Base-by-base conservation (phyloP, 1,140 invertebrate species). In the Gerris buenoi region DNA sequence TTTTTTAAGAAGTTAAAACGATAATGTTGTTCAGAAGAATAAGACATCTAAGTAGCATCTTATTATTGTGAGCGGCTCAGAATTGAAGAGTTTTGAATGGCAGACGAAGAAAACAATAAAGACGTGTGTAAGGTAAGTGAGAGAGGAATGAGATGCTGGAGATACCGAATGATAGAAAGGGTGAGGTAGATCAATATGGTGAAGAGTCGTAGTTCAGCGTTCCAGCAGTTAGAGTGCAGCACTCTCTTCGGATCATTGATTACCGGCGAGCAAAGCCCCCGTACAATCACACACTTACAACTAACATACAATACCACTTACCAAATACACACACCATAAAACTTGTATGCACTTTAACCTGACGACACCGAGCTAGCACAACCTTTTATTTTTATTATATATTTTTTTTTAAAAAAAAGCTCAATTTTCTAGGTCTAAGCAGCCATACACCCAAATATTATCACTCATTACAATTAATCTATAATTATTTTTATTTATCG, bases 151-250 rank as follows among this genome's bases (percentile, higher is more conserved):
- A 18, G 5, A 46, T 5, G 5, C 33, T 46, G 33, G 33, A 18
- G 33, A 46, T 5, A 46, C n/a, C n/a, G n/a, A 18, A 46, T 10
- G 33, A 10, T 5, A 46, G 33, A 46, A 18, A 5, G 33, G 18
- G 18, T 46, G 33, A 46, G 33, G 5, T 46, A 10, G 33, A 46
- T 10, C 33, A 46, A 46, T 46, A 46, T 46, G 18, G 33, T 46
- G 33, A 46, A 18, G 33, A 46, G 33, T 26, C n/a, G 22, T 66
- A 66, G 65, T 66, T 66, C 2, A 14, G 25, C 57, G 59, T 56
- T 58, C 58, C 18, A 56, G 56, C 57, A 22, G 22, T 26, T 22
- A 63, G 57, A 57, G 56, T 58, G 57, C 65, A 27, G 58, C 5
- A 25, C 28, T 29, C 56, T 56, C 57, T 57, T 23, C 65, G 25